phyloP scores from a whole-genome alignment of 2,888 invertebrate species.

The Metellina segmentata region DNA sequence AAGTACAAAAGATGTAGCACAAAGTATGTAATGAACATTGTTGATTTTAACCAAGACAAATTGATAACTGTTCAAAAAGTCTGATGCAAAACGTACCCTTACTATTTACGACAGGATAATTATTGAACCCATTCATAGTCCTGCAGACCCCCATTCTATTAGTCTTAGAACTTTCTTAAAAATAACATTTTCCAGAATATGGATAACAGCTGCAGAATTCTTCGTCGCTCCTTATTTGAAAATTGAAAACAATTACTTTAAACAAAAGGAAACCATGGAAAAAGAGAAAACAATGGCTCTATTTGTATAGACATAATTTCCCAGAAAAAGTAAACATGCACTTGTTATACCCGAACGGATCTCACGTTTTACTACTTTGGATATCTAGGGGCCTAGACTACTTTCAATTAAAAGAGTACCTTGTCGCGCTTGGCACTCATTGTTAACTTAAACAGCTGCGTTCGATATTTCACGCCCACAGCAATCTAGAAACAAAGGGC shows the following conservation, averaged over 20 bases:
- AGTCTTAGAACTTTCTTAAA: not conserved
- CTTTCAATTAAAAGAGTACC: slow-evolving; percentile 43
- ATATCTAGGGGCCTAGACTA: slow-evolving; percentile 28
- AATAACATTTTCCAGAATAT: not conserved
- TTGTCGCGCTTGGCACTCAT: slow-evolving; percentile 42
- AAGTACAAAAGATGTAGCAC: no score
- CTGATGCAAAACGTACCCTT: no score
- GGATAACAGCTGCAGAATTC: not conserved
- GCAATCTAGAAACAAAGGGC: slow-evolving; percentile 34
- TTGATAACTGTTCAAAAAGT: no score
- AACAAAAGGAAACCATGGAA: not conserved
- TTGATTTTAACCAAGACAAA: no score
- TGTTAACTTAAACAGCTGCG: slow-evolving; percentile 60
- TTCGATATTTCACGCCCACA: slow-evolving; percentile 63
- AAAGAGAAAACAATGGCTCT: not conserved
- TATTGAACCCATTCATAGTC: not conserved
- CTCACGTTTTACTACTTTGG: slow-evolving; percentile 20
- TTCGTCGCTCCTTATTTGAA: not conserved
- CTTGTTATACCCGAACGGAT: slow-evolving; percentile 10
- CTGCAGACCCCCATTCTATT: not conserved
- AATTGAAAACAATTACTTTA: not conserved
- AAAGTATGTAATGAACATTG: no score
- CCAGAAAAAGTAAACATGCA: slow-evolving; percentile 25
- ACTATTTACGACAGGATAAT: no score
- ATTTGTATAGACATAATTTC: slow-evolving; percentile 4